Percentiles rank a stretch among this genome's conserved stretches.
phyloP scores from a whole-genome alignment of 2,888 invertebrate species.

The Orthosia cruda region DNA sequence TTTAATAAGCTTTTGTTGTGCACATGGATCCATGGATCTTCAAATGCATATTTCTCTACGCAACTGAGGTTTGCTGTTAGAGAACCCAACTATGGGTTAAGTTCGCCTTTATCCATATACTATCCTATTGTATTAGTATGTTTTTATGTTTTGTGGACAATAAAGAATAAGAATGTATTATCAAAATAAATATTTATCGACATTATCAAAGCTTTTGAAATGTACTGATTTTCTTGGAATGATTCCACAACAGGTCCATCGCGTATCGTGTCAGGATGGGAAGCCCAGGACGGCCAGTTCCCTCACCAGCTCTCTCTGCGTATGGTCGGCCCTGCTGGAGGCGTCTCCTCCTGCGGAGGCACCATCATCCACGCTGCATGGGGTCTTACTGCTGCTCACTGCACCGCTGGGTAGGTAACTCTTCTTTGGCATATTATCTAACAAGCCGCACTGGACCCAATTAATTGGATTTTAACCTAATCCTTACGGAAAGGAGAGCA shows the following conservation, averaged over 20 bases:
- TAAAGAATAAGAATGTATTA: no score
- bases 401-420: constrained; percentile 70
- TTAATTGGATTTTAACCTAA: background rate
- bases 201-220: background rate
- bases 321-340: constrained; percentile 71
- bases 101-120: no score
- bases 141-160: no score
- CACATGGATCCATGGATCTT: no score
- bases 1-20: no score
- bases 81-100: no score
- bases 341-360: constrained; percentile 76
- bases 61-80: no score
- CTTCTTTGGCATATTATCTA: background rate
- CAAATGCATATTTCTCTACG: no score
- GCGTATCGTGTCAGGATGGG: constrained; percentile 77
- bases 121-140: no score
- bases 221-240: background rate
- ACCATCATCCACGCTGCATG: constrained; percentile 76
- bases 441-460: background rate
- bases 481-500: background rate
- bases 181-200: background rate
- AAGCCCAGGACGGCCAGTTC: constrained; percentile 76
- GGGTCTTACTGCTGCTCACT: constrained; percentile 82
- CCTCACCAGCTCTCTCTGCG: constrained; percentile 79
- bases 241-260: constrained; percentile 5